Conservation (phyloP, 2,888 invertebrate genomes). For the Flabesymbios commensalis region DNA sequence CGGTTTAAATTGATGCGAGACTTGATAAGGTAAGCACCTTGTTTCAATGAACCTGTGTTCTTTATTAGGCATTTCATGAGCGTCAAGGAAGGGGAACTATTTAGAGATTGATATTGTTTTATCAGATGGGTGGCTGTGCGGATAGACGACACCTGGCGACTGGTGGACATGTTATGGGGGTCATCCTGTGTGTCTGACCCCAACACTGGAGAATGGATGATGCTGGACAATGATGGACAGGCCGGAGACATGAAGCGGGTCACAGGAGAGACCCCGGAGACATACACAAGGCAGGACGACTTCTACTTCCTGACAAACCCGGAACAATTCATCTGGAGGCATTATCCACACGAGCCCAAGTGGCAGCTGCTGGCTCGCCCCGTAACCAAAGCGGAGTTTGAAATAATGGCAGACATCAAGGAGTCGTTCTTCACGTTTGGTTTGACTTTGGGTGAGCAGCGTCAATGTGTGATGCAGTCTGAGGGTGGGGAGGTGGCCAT, state of each 20-base stretch:
- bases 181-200: background rate
- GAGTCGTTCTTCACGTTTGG: conserved; percentile 17
- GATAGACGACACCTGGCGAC: background rate
- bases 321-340: background rate
- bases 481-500: conserved; percentile 11
- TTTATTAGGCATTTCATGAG: too few species aligned
- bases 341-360: background rate
- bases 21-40: too few species aligned
- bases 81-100: too few species aligned
- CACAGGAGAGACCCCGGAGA: too few species aligned
- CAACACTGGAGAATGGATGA: background rate
- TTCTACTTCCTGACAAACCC: conserved; percentile 6
- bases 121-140: background rate
- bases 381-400: conserved; percentile 32
- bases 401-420: conserved; percentile 11
- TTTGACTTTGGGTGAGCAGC: conserved; percentile 7
- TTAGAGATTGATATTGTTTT: too few species aligned
- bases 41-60: too few species aligned
- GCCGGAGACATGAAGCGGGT: too few species aligned
- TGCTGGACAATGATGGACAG: conserved; percentile 2
- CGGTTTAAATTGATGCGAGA: too few species aligned
- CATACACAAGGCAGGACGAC: background rate
- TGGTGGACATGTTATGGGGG: conserved; percentile 1
- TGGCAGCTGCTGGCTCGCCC: conserved; percentile 40
- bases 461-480: conserved; percentile 10